These are phyloP conservation scores for Rugalucina vietnamica DNA, from an alignment of 2,888 invertebrate genomes.

Conservation along the genomic window DNA sequence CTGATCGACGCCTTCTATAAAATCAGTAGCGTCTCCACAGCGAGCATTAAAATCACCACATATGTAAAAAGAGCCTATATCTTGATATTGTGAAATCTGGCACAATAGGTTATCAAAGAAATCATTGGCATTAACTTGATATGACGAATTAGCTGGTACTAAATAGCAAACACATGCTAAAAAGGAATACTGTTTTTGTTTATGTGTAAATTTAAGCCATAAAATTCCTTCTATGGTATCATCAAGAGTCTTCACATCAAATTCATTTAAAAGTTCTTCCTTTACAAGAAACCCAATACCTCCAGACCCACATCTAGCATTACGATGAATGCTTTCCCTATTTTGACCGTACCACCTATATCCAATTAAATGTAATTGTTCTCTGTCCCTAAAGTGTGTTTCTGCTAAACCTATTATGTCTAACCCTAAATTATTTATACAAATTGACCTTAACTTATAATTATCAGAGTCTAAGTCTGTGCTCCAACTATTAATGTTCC, in stretches of 20 bases:
- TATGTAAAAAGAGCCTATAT: too few relatives aligned
- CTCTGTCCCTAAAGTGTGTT: neutral
- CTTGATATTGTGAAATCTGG: too few relatives aligned
- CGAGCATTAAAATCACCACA: too few relatives aligned
- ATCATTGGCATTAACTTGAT: too few relatives aligned
- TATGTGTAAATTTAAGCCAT: neutral
- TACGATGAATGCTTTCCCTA: neutral
- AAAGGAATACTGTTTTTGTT: too few relatives aligned
- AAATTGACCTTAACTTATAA: neutral
- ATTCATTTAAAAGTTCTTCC: neutral
- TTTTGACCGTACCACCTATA: neutral
- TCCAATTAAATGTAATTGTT: neutral
- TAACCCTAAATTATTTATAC: neutral
- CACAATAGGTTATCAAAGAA: too few relatives aligned
- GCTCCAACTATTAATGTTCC: too few relatives aligned
- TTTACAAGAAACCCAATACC: neutral
- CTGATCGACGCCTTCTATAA: too few relatives aligned
- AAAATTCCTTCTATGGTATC: neutral
- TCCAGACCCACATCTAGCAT: slow-evolving; percentile 3
- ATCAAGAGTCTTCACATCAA: neutral
- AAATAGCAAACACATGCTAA: too few relatives aligned
- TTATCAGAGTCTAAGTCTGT: too few relatives aligned
- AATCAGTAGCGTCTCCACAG: too few relatives aligned
- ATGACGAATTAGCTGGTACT: too few relatives aligned
- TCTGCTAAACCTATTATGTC: neutral